Conservation (phyloP, 2,797 vertebrate genomes). For the Pseudomugil tenellus region DNA sequence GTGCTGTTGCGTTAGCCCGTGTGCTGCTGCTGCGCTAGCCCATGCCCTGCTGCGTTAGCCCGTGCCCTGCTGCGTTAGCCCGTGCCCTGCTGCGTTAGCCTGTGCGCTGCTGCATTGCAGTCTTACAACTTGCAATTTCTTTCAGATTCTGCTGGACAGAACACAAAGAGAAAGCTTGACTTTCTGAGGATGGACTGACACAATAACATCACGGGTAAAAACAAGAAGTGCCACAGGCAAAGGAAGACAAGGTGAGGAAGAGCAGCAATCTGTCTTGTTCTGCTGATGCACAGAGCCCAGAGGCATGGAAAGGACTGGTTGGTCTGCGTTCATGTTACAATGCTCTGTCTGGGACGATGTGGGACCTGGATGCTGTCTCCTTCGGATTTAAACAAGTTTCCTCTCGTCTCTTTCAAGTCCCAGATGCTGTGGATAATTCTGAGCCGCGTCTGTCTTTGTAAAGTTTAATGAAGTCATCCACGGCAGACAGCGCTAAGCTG, state of each 20-base stretch:
- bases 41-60: too few relatives aligned
- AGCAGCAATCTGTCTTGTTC: not conserved
- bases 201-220: not conserved
- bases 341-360: not conserved
- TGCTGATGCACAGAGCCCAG: not conserved
- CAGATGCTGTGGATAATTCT: not conserved
- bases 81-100: too few relatives aligned
- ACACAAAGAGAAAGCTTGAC: too few relatives aligned
- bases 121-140: too few relatives aligned
- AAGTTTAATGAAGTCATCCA: not conserved
- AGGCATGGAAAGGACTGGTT: not conserved
- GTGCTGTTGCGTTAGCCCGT: too few relatives aligned
- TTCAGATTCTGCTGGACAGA: too few relatives aligned
- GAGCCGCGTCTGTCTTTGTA: not conserved
- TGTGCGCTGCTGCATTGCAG: too few relatives aligned
- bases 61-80: too few relatives aligned
- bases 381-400: not conserved
- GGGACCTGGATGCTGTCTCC: not conserved
- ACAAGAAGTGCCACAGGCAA: not conserved
- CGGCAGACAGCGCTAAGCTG: too few relatives aligned
- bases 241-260: not conserved
- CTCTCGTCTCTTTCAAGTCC: not conserved
- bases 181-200: not conserved
- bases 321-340: not conserved
- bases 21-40: too few relatives aligned